phyloP scores from a whole-genome alignment of 2,113 vertebrate genomes.

The Heliornis fulica region DNA sequence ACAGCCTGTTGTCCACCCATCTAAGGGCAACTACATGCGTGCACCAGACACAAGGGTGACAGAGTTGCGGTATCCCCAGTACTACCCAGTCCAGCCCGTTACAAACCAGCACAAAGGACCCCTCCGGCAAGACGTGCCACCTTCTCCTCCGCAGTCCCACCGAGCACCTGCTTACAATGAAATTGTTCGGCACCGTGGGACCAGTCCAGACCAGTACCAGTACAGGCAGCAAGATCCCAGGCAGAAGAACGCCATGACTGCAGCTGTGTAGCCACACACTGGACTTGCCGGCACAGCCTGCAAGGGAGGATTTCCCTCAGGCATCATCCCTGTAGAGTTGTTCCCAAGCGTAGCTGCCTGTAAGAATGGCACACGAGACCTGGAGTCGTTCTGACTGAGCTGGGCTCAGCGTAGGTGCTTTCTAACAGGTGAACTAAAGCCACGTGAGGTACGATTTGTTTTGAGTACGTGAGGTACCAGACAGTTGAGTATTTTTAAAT shows the following conservation, averaged over 20 bases:
- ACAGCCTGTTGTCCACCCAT: constrained; percentile 70
- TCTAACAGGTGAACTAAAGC: not conserved
- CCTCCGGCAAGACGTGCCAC: constrained; percentile 91
- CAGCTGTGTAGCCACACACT: constrained; percentile 78
- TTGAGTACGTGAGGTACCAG: not conserved
- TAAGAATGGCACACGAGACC: not conserved
- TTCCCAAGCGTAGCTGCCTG: not conserved
- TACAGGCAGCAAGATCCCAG: constrained; percentile 78
- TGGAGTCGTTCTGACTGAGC: constrained; percentile 39
- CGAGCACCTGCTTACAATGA: constrained; percentile 81
- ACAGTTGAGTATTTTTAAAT: constrained; percentile 18
- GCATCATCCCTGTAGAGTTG: not conserved
- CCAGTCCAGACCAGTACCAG: constrained; percentile 77
- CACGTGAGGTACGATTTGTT: not conserved
- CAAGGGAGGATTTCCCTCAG: accelerated
- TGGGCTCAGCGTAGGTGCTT: constrained; percentile 19
- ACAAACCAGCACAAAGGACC: constrained; percentile 86
- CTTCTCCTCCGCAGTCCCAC: constrained; percentile 86
- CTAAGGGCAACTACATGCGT: constrained; percentile 77
- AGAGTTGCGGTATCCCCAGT: constrained; percentile 83
- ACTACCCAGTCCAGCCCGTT: constrained; percentile 72
- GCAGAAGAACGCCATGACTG: constrained; percentile 88
- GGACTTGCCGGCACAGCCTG: not conserved
- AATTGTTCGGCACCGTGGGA: constrained; percentile 73
- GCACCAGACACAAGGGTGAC: constrained; percentile 51